Base-by-base conservation (phyloP, 2,797 vertebrate species). In the Odontamblyopus rebecca region DNA sequence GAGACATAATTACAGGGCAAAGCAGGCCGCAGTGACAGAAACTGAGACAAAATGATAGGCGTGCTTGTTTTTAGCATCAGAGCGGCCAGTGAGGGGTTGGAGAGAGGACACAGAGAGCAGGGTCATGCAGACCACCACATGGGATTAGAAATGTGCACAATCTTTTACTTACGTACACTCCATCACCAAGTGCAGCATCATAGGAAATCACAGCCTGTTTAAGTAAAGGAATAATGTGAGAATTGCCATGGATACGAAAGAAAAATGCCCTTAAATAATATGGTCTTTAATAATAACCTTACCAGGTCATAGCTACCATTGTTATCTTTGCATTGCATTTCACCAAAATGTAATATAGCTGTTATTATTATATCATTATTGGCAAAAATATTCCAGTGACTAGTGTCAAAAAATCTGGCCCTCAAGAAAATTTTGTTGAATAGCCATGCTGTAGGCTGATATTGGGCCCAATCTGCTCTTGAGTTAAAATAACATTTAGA, bases 1-100 rank as follows among this genome's bases (percentile, higher is more conserved):
- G 77, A 81, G 71, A 67, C 64, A 81, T 91, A 86, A 92, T 91
- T 90, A 91, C 90, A 91, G 78, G 70, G 72, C 78, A 82, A 62
- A 81, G 75, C 77, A 23, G 75, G 63, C 76, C 84, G 83, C 85
- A 87, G 85, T 82, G 75, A 70, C 69, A 75, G 73, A 76, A 82
- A 84, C 75, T 85, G 76, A 78, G 74, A 82, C 79, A 81, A 85
- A 85, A 82, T 73, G 74, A 83, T 61, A 85, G 44, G 64, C 74
- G 70, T 60, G 60, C 74, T 62, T 82, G 56, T 73, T 81, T 72
- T 54, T 53, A 76, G 79, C 63, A 78, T 69, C 53, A 32, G 59
- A 27, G 61, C 76, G 15, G 15, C 26, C 23, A 51, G 68, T 73
- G 76, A 71, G 60, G 79, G 48, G 56, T 26, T 61, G 75, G 65